These are phyloP conservation scores for Brachypteracias leptosomus DNA, from an alignment of 2,113 vertebrate genomes.

Conservation along the genomic window DNA sequence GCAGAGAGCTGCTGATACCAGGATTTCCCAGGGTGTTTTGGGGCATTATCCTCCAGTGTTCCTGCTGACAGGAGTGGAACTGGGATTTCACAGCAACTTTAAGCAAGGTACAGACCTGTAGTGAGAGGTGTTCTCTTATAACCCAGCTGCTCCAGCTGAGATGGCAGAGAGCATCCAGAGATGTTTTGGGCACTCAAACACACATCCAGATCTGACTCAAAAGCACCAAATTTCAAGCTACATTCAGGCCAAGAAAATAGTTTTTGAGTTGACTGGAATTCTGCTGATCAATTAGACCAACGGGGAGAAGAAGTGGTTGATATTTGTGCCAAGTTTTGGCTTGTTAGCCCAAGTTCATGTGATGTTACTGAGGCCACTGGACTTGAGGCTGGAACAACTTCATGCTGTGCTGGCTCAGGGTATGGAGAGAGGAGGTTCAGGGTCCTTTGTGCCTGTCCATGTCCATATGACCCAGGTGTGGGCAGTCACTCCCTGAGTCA, in stretches of 20 bases:
- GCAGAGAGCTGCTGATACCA: rapidly evolving
- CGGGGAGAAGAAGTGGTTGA: rapidly evolving
- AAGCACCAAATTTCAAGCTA: neutral
- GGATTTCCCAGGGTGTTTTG: neutral
- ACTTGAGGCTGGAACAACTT: neutral
- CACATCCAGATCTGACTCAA: rapidly evolving
- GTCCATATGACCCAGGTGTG: neutral
- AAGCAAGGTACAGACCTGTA: neutral
- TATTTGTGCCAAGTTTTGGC: neutral
- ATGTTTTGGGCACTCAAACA: neutral
- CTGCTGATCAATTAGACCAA: neutral
- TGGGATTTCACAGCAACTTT: rapidly evolving
- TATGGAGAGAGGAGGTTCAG: neutral
- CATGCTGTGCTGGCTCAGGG: neutral
- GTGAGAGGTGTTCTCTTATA: neutral
- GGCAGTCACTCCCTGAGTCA: constrained; percentile 12
- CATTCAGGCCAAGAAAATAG: neutral
- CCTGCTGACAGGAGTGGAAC: neutral
- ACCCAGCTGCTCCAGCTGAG: neutral
- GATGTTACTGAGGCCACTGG: neutral
- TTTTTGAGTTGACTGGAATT: neutral
- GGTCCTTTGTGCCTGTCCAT: neutral
- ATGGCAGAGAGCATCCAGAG: neutral
- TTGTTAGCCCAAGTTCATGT: neutral
- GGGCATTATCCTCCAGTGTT: neutral